Conservation (phyloP, 2,797 vertebrate species). For the Phataginus tetradactyla region DNA sequence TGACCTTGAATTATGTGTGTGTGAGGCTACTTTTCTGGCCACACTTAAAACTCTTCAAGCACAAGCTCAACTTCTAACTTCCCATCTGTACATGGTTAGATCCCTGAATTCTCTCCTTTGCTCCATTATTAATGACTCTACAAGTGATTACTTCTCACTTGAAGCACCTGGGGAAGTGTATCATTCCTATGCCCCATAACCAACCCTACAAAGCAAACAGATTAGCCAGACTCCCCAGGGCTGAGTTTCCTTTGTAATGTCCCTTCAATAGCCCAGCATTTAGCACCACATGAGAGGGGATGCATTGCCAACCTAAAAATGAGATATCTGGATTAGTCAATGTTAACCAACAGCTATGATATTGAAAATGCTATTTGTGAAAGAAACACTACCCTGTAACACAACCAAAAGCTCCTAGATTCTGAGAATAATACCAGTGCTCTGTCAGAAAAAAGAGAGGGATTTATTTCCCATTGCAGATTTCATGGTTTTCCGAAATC, state of each 20-base stretch:
- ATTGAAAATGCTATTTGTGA: constrained; percentile 66
- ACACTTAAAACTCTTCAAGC: background rate
- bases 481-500: constrained; percentile 47
- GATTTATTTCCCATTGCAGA: background rate
- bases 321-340: constrained; percentile 48
- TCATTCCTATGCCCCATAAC: background rate
- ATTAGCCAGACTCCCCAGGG: background rate
- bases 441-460: background rate
- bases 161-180: background rate
- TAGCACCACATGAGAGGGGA: background rate
- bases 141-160: background rate
- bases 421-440: constrained; percentile 56
- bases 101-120: background rate
- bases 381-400: constrained; percentile 53
- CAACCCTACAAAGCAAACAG: background rate
- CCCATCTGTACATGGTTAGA: background rate
- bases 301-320: constrained; percentile 24
- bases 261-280: background rate
- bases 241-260: background rate
- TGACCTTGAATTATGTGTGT: background rate
- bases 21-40: background rate
- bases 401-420: constrained; percentile 48
- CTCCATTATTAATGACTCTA: constrained; percentile 2
- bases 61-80: background rate
- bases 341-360: constrained; percentile 57